Evolutionary conservation across 1,140 invertebrate species (phyloP).

Genomic region (Rhopalosiphum maidis): DNA sequence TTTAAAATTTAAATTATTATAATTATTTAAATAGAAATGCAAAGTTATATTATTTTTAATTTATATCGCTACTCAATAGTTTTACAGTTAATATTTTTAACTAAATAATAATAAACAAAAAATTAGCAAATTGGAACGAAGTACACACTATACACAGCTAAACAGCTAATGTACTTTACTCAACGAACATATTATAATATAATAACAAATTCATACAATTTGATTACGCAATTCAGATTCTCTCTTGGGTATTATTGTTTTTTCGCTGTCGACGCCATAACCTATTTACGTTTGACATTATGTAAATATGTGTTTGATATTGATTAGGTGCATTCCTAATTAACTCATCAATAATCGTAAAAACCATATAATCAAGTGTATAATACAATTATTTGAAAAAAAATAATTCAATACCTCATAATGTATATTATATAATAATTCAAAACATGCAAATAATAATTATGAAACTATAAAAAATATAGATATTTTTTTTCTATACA

Average conservation of each 20-base stretch:
- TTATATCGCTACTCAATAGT: background rate
- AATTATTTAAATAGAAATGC: background rate
- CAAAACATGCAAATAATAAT: background rate
- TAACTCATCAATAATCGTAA: background rate
- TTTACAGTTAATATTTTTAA: background rate
- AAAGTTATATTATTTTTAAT: background rate
- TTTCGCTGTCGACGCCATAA: background rate
- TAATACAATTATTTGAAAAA: background rate
- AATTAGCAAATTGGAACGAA: no score
- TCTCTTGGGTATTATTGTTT: background rate
- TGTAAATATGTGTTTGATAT: background rate
- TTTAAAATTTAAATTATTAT: background rate
- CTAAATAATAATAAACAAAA: background rate
- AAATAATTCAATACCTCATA: background rate
- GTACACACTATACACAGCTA: background rate
- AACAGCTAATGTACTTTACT: background rate
- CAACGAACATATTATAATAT: background rate
- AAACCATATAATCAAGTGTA: background rate
- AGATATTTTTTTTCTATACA: background rate
- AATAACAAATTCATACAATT: background rate
- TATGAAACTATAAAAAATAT: background rate
- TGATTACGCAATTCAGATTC: background rate
- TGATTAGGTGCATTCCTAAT: background rate
- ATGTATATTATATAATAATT: background rate
- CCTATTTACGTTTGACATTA: background rate